phyloP scores from a whole-genome alignment of 2,888 invertebrate species.

The Idaea aversata region DNA sequence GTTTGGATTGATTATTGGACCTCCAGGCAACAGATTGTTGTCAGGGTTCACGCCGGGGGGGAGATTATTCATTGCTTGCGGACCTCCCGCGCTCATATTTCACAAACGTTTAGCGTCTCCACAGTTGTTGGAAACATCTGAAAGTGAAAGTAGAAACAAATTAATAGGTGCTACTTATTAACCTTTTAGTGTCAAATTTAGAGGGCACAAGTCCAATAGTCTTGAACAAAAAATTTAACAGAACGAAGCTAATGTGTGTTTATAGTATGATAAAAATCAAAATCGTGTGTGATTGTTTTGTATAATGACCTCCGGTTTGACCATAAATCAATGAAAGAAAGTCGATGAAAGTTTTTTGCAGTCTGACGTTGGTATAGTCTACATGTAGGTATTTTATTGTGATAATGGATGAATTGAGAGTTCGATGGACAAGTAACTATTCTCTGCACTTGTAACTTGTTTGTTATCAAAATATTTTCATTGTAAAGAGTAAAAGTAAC shows the following conservation, averaged over 20 bases:
- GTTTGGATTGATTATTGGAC: conserved; percentile 74
- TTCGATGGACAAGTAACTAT: conserved; percentile 11
- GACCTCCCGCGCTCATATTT: conserved; percentile 63
- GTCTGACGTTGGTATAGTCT: neutral
- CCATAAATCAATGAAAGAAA: conserved; percentile 17
- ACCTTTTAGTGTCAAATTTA: conserved; percentile 54
- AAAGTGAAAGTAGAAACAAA: conserved; percentile 49
- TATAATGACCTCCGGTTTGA: conserved; percentile 8
- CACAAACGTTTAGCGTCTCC: conserved; percentile 4
- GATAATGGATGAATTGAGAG: neutral
- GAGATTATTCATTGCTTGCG: conserved; percentile 63
- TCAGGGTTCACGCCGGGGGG: conserved; percentile 76
- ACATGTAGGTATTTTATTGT: neutral
- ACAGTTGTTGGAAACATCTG: conserved; percentile 39
- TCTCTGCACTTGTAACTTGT: conserved; percentile 2
- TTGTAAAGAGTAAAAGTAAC: conserved; percentile 59
- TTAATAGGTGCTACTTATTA: conserved; percentile 27
- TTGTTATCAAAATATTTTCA: conserved; percentile 31
- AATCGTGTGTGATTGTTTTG: neutral
- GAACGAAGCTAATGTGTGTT: conserved; percentile 1
- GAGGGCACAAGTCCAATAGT: conserved; percentile 43
- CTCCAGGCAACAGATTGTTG: conserved; percentile 76
- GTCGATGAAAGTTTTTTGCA: conserved; percentile 15
- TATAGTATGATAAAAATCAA: neutral
- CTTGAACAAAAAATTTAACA: conserved; percentile 20